phyloP scores from a whole-genome alignment of 2,888 invertebrate genomes.

The Isotomurus palustris region DNA sequence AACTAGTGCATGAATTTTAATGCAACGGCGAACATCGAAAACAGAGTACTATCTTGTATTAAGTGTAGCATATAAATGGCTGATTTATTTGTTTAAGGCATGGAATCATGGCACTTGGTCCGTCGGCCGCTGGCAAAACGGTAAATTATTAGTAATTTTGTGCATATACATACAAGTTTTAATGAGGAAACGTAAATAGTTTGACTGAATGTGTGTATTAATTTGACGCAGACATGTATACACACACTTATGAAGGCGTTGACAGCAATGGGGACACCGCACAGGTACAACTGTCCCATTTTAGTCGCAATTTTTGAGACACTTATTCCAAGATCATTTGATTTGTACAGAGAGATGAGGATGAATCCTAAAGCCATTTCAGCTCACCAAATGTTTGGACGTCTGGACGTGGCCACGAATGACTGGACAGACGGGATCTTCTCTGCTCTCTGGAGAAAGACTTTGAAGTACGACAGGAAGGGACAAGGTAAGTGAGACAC shows the following conservation, averaged over 20 bases:
- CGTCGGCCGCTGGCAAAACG: conserved; percentile 92
- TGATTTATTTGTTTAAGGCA: conserved; percentile 57
- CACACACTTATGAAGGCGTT: conserved; percentile 85
- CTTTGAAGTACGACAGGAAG: conserved; percentile 72
- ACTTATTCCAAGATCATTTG: not conserved
- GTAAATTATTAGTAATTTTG: conserved; percentile 14
- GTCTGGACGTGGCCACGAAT: conserved; percentile 84
- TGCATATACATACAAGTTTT: not conserved
- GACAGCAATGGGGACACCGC: conserved; percentile 74
- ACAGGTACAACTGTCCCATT: conserved; percentile 61
- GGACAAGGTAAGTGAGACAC: conserved; percentile 48
- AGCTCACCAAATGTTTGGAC: conserved; percentile 94
- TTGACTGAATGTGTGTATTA: not conserved
- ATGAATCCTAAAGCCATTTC: conserved; percentile 99
- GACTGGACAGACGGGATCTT: conserved; percentile 99
- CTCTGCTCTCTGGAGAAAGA: conserved; percentile 92
- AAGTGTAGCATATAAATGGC: too few species aligned
- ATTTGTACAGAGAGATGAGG: conserved; percentile 71
- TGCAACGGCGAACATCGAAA: too few species aligned
- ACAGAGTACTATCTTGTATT: too few species aligned
- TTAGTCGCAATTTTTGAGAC: not conserved
- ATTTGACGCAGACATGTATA: conserved; percentile 73
- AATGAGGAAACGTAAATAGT: not conserved
- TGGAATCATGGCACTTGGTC: conserved; percentile 93
- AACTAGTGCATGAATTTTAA: too few species aligned